A percentile compares a stretch with the other conserved stretches of the same genome.
Conservation (phyloP, 2,797 vertebrate genomes). For the Myiothlypis chrysogaster region DNA sequence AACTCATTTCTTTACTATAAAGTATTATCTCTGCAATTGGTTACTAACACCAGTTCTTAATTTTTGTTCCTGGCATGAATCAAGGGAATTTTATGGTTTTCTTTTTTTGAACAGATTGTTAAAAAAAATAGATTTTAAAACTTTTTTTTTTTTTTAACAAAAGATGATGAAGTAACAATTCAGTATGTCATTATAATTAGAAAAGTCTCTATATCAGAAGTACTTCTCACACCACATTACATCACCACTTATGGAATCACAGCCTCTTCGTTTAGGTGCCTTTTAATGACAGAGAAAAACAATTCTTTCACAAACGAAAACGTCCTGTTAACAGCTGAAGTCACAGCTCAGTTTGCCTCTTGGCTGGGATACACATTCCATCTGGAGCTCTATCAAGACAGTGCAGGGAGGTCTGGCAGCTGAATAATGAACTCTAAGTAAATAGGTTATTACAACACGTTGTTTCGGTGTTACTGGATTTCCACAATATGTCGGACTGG, state of each 20-base stretch:
- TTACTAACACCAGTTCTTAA: not conserved
- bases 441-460: slow-evolving; percentile 42
- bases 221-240: not conserved
- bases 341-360: slow-evolving; percentile 39
- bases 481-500: not conserved
- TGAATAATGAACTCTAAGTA: slow-evolving; percentile 58
- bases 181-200: not conserved
- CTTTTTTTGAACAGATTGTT: not conserved
- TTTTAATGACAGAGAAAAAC: slow-evolving; percentile 31
- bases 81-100: not conserved
- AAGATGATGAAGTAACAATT: not conserved
- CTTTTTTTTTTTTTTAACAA: not conserved
- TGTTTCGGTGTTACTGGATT: slow-evolving; percentile 47
- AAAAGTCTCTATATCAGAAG: not conserved
- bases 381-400: slow-evolving; percentile 59
- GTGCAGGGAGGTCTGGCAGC: slow-evolving; percentile 63
- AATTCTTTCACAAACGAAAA: slow-evolving; percentile 35
- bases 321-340: slow-evolving; percentile 32
- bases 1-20: not conserved
- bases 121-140: not conserved
- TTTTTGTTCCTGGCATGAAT: not conserved
- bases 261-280: not conserved
- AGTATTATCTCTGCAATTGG: not conserved
- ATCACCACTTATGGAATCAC: not conserved
- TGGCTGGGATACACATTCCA: slow-evolving; percentile 39